These are phyloP conservation scores for Antennarius maculatus DNA, from an alignment of 2,797 vertebrate genomes.

Conservation along the genomic window DNA sequence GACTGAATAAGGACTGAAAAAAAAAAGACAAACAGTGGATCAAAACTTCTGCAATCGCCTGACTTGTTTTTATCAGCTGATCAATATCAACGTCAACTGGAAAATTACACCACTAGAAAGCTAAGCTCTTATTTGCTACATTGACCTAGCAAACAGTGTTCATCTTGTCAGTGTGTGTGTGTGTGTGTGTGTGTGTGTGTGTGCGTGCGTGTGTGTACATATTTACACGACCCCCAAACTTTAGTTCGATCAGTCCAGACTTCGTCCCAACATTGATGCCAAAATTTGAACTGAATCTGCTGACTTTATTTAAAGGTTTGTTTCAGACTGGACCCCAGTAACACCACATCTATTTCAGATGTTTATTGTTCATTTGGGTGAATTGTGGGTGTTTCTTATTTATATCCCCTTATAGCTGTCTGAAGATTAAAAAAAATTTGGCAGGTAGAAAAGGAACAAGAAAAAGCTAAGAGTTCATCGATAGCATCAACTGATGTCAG, in stretches of 20 bases:
- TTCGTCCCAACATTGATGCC: not conserved
- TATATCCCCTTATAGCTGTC: no score
- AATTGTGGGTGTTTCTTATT: no score
- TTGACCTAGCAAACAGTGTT: slow-evolving; percentile 30
- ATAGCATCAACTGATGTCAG: not conserved
- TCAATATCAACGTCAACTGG: not conserved
- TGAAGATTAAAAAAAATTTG: no score
- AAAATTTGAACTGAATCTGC: slow-evolving; percentile 6
- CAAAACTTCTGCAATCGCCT: not conserved
- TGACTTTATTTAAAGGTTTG: not conserved
- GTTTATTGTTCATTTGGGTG: no score
- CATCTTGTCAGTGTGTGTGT: not conserved
- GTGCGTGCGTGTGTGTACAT: slow-evolving; percentile 7
- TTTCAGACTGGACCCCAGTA: no score
- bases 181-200: not conserved
- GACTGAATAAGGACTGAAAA: not conserved
- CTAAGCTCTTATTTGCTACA: not conserved
- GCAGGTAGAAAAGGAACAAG: no score
- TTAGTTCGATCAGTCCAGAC: slow-evolving; percentile 1
- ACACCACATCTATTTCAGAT: no score
- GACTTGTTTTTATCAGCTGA: not conserved
- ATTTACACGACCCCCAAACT: slow-evolving; percentile 38
- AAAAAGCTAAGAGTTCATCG: not conserved
- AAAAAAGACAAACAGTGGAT: not conserved
- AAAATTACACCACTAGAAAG: slow-evolving; percentile 24